These are phyloP conservation scores for Urocitellus parryii DNA, from an alignment of 2,113 vertebrate species.

Conservation along the genomic window DNA sequence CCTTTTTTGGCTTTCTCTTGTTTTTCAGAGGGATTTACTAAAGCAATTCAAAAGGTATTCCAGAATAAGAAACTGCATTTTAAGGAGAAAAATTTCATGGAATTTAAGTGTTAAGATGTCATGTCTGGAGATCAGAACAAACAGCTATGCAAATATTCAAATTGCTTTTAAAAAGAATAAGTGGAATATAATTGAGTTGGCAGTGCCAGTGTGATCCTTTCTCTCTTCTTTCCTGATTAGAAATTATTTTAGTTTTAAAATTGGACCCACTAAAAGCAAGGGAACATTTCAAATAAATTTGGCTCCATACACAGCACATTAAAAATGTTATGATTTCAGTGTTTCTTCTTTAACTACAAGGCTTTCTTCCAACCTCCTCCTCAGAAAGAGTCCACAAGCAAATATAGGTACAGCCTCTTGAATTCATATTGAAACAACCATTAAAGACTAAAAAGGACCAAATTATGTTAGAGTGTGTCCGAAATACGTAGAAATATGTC, in stretches of 20 bases:
- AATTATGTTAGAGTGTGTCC: neutral
- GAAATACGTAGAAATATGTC: neutral
- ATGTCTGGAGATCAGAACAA: conserved; percentile 24
- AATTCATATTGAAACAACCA: neutral
- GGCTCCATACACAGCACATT: neutral
- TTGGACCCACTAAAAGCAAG: conserved; percentile 33
- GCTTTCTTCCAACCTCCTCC: neutral
- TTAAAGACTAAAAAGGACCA: neutral
- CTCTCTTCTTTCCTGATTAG: neutral
- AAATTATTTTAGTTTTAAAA: conserved; percentile 53
- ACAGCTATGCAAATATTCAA: conserved; percentile 36
- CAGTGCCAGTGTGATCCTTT: neutral
- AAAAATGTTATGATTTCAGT: neutral
- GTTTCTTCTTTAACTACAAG: conserved; percentile 5
- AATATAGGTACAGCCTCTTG: neutral
- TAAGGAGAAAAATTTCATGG: conserved; percentile 3
- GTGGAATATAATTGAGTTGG: conserved; percentile 31
- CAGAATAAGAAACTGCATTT: conserved; percentile 17
- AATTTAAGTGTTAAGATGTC: conserved; percentile 50
- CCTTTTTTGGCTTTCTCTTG: neutral
- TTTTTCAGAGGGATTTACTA: neutral
- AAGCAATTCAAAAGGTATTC: neutral
- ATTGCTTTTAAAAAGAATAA: neutral
- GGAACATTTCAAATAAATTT: conserved; percentile 51
- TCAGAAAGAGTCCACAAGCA: neutral